Percentiles rank a stretch among this genome's conserved stretches.
Evolutionary conservation across 2,797 vertebrate species (phyloP).

Genomic region (Poecilia wingei): DNA sequence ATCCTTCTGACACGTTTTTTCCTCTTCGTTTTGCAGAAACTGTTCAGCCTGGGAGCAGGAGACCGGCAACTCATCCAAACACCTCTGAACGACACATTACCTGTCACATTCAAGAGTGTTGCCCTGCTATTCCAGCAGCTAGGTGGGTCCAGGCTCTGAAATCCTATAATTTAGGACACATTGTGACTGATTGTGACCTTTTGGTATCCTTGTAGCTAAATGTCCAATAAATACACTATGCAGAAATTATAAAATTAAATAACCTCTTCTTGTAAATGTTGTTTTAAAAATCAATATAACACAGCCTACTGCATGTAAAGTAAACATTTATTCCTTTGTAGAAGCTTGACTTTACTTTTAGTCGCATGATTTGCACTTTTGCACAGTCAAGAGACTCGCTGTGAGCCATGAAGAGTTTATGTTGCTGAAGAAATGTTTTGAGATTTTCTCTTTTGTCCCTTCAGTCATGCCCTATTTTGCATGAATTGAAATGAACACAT

Average conservation of each 20-base stretch:
- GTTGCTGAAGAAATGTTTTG: conserved; percentile 37
- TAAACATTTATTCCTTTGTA: conserved; percentile 36
- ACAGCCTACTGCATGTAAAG: conserved; percentile 36
- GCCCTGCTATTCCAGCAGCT: conserved; percentile 97
- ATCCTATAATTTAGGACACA: conserved; percentile 23
- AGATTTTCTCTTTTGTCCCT: conserved; percentile 27
- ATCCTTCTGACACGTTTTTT: conserved; percentile 35
- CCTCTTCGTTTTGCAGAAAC: conserved; percentile 81
- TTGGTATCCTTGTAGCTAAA: neutral
- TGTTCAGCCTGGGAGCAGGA: conserved; percentile 96
- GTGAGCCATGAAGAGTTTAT: conserved; percentile 22
- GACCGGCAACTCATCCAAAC: conserved; percentile 97
- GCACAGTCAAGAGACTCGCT: conserved; percentile 24
- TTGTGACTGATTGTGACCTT: conserved; percentile 1
- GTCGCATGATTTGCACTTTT: conserved; percentile 38
- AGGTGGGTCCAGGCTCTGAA: conserved; percentile 81
- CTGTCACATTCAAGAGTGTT: conserved; percentile 93
- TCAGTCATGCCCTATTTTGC: conserved; percentile 33
- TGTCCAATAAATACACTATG: neutral
- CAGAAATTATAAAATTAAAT: neutral
- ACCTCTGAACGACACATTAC: conserved; percentile 90
- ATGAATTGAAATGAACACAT: conserved; percentile 40
- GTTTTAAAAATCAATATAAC: conserved; percentile 13
- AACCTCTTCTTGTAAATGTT: neutral
- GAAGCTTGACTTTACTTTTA: conserved; percentile 31